These are phyloP conservation scores for Patagioenas fasciata DNA, from an alignment of 2,113 vertebrate species.

Conservation along the genomic window DNA sequence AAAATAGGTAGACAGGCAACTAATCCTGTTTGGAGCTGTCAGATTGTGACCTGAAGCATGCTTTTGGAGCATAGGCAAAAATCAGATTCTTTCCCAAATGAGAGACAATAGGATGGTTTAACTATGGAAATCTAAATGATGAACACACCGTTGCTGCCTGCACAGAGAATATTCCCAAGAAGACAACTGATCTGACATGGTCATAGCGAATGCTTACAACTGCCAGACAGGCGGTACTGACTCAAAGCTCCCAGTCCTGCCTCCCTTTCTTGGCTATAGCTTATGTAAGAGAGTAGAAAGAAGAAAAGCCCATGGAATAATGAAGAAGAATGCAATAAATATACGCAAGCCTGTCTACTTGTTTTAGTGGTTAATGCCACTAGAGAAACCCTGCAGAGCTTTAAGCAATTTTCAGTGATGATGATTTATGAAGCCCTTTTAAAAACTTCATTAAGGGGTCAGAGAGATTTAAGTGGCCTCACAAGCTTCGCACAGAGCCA, in stretches of 20 bases:
- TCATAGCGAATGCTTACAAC: neutral
- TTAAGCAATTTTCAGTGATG: conserved; percentile 7
- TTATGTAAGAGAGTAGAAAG: neutral
- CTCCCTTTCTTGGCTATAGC: neutral
- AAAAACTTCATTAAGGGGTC: conserved; percentile 51
- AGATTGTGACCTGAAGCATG: neutral
- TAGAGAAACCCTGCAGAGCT: conserved; percentile 13
- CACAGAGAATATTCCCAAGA: neutral
- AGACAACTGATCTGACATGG: neutral
- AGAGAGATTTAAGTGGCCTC: conserved; percentile 38
- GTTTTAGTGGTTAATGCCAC: conserved; percentile 16
- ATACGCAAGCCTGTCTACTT: conserved; percentile 14
- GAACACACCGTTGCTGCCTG: neutral
- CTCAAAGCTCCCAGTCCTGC: neutral
- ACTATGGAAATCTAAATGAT: neutral
- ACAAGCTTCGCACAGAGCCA: neutral
- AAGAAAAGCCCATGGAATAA: neutral
- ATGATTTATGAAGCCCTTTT: conserved; percentile 60
- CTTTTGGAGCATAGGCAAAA: neutral
- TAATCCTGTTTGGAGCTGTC: neutral
- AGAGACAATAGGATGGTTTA: neutral
- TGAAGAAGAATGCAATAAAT: conserved; percentile 46
- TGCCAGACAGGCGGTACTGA: neutral
- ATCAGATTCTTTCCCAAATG: neutral
- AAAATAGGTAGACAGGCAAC: neutral